A percentile compares a stretch with the other conserved stretches of the same genome.
Conservation (phyloP, 2,888 invertebrate genomes). For the Hedychridium roseum region DNA sequence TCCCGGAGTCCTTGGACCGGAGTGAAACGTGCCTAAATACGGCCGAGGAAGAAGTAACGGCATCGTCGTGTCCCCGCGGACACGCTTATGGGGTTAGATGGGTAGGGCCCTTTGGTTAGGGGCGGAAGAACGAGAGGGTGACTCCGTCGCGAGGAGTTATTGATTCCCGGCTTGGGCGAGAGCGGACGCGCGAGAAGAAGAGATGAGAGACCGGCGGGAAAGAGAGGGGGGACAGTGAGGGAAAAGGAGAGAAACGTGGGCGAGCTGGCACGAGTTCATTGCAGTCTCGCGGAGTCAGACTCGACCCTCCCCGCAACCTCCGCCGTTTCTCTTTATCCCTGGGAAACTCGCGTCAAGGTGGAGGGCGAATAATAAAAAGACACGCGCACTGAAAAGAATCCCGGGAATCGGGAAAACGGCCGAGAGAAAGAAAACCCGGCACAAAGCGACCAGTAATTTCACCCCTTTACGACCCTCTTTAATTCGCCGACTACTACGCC, state of each 20-base stretch:
- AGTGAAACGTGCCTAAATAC: too few relatives aligned
- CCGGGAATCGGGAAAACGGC: neutral
- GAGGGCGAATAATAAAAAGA: too few relatives aligned
- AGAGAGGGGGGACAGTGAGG: constrained; percentile 12
- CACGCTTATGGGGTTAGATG: constrained; percentile 39
- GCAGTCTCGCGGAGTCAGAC: constrained; percentile 22
- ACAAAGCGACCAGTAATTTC: constrained; percentile 26
- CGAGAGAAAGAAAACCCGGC: neutral
- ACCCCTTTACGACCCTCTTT: constrained; percentile 38
- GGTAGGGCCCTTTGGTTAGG: constrained; percentile 40
- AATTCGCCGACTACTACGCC: constrained; percentile 33
- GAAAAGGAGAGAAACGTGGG: constrained; percentile 34
- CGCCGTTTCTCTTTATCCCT: neutral
- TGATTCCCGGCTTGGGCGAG: constrained; percentile 56
- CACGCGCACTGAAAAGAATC: neutral
- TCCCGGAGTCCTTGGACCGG: too few relatives aligned
- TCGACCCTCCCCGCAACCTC: constrained; percentile 2
- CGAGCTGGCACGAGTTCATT: constrained; percentile 30
- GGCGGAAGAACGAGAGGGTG: constrained; percentile 49
- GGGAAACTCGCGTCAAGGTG: too few relatives aligned
- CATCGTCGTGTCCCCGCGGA: constrained; percentile 17
- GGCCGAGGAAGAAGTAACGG: neutral
- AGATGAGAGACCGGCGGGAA: neutral
- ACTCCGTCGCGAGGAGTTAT: constrained; percentile 59
- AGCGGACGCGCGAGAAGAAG: constrained; percentile 17